Evolutionary conservation across 1,140 invertebrate species (phyloP).

Genomic region (Atta cephalotes): DNA sequence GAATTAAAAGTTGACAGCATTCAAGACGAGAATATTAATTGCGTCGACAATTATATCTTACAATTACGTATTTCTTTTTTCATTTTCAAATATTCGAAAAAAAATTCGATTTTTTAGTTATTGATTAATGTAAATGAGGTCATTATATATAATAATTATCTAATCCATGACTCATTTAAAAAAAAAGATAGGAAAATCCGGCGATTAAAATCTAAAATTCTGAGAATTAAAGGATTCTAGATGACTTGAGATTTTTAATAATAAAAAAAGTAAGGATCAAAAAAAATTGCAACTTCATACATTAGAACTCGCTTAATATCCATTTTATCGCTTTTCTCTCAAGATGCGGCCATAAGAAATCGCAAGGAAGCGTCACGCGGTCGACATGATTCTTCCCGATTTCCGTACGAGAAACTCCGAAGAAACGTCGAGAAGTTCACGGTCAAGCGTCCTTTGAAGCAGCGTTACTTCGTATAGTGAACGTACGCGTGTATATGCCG

Average conservation of each 20-base stretch:
- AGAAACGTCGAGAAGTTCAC: conserved; percentile 79
- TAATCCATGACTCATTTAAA: background rate
- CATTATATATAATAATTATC: background rate
- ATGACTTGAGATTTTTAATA: background rate
- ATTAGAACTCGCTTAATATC: background rate
- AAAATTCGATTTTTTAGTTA: background rate
- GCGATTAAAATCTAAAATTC: background rate
- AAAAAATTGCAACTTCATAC: background rate
- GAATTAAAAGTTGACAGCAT: background rate
- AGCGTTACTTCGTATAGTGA: conserved; percentile 74
- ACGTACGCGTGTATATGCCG: conserved; percentile 7
- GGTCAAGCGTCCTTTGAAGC: conserved; percentile 80
- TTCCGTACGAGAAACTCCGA: conserved; percentile 55
- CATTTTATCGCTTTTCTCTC: conserved; percentile 9
- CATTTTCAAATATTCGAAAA: background rate
- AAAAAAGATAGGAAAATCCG: background rate
- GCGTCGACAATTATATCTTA: too few species aligned
- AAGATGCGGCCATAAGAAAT: conserved; percentile 24
- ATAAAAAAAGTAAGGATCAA: background rate
- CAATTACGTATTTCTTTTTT: too few species aligned
- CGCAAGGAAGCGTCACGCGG: conserved; percentile 40
- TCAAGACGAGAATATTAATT: conserved; percentile 1
- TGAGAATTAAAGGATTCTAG: background rate
- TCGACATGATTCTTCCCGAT: conserved; percentile 35
- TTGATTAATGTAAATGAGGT: conserved; percentile 2